These are phyloP conservation scores for Bombyx huttoni DNA, from an alignment of 2,888 invertebrate species.

Conservation along the genomic window DNA sequence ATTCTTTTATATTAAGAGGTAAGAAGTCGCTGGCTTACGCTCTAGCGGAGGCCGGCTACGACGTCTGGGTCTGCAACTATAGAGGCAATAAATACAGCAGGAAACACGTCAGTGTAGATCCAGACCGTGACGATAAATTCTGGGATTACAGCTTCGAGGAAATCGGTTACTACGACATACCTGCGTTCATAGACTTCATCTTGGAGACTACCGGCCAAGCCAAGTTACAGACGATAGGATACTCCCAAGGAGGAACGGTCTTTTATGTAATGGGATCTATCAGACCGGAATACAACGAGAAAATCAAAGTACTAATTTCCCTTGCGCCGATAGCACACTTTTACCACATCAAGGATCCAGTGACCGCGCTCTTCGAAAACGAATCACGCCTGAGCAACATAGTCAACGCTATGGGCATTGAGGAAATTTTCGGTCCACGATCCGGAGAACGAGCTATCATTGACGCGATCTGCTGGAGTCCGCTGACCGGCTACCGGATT, in stretches of 20 bases:
- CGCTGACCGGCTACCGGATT: background rate
- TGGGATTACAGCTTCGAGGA: slow-evolving; percentile 4
- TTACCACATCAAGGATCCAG: background rate
- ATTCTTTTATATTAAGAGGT: background rate
- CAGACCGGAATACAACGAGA: slow-evolving; percentile 4
- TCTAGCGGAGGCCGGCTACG: slow-evolving; percentile 1
- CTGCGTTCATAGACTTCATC: slow-evolving; percentile 3
- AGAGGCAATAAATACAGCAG: slow-evolving; percentile 3
- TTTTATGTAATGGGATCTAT: slow-evolving; percentile 1
- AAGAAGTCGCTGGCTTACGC: slow-evolving; percentile 1
- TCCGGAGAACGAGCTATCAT: background rate
- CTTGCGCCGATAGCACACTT: slow-evolving; percentile 1
- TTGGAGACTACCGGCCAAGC: background rate
- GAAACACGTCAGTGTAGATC: background rate
- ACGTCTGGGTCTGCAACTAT: slow-evolving; percentile 4
- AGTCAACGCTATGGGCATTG: background rate
- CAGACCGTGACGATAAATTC: background rate
- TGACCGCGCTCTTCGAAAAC: background rate
- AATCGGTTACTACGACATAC: slow-evolving; percentile 1
- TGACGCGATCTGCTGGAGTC: background rate
- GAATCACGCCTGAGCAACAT: background rate
- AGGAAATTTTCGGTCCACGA: background rate
- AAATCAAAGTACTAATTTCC: slow-evolving; percentile 2
- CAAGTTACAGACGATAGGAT: slow-evolving; percentile 1
- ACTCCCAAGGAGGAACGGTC: slow-evolving; percentile 1